phyloP scores from a whole-genome alignment of 2,797 vertebrate species.

The Crenichthys baileyi region DNA sequence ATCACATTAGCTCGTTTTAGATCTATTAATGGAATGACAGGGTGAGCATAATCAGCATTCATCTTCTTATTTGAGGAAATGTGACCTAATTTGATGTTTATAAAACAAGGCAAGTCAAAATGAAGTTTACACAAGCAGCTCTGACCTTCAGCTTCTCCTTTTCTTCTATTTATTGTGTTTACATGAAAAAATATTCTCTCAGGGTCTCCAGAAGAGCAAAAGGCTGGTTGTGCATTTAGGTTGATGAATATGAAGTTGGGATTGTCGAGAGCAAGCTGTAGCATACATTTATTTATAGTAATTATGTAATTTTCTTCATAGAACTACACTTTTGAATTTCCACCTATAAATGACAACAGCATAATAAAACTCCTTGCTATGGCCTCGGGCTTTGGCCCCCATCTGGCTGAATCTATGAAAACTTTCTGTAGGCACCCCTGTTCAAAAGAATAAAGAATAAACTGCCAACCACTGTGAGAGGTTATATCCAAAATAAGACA shows the following conservation, averaged over 20 bases:
- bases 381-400: not conserved
- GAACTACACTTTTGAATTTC: not conserved
- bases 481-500: too few relatives aligned
- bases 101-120: not conserved
- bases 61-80: conserved; percentile 6
- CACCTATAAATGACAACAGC: not conserved
- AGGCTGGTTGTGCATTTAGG: not conserved
- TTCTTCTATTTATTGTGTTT: not conserved
- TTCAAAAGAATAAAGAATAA: not conserved
- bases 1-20: not conserved
- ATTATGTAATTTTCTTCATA: not conserved
- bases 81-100: not conserved
- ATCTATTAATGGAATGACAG: not conserved
- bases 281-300: not conserved
- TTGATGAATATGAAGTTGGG: not conserved
- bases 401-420: not conserved
- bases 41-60: conserved; percentile 1
- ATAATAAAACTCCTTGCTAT: not conserved
- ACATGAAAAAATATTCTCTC: not conserved
- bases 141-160: not conserved
- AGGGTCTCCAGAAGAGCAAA: not conserved
- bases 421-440: not conserved
- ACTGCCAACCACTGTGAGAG: not conserved
- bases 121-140: not conserved
- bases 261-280: not conserved